These are phyloP conservation scores for Hymenopus coronatus DNA, from an alignment of 2,888 invertebrate species.

Conservation along the genomic window DNA sequence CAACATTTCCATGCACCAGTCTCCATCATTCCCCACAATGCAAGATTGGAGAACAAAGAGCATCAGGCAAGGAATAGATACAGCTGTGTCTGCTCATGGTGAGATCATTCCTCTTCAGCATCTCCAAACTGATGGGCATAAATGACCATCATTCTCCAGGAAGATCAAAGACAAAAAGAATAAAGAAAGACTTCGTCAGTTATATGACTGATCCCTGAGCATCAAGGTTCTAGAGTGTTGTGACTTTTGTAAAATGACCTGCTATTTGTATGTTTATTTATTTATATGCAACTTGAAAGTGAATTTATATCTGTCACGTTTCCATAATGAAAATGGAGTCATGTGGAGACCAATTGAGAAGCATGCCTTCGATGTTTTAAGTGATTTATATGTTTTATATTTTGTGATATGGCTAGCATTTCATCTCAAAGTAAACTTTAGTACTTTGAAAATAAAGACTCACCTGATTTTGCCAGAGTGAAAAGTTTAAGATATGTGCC, in stretches of 20 bases:
- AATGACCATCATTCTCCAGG: conserved; percentile 16
- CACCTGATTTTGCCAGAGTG: neutral
- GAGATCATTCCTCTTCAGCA: conserved; percentile 32
- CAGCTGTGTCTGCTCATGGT: conserved; percentile 32
- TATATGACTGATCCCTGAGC: conserved; percentile 15
- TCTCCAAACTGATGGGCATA: conserved; percentile 1
- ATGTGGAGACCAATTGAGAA: neutral
- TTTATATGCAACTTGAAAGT: neutral
- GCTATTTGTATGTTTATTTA: neutral
- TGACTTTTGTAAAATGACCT: neutral
- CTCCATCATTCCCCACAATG: neutral
- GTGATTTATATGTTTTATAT: neutral
- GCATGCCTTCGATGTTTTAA: neutral
- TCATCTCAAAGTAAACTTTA: neutral
- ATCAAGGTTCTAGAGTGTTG: neutral
- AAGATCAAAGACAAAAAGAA: neutral
- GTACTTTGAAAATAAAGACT: neutral
- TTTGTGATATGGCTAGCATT: neutral
- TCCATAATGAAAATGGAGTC: neutral
- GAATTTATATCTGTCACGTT: neutral
- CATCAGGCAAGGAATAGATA: conserved; percentile 30
- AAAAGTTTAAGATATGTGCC: neutral
- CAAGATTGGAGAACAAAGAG: neutral
- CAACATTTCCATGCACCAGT: neutral
- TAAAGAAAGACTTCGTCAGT: conserved; percentile 19